Conservation (phyloP, 2,888 invertebrate genomes). For the Lordiphosa andalusiaca region DNA sequence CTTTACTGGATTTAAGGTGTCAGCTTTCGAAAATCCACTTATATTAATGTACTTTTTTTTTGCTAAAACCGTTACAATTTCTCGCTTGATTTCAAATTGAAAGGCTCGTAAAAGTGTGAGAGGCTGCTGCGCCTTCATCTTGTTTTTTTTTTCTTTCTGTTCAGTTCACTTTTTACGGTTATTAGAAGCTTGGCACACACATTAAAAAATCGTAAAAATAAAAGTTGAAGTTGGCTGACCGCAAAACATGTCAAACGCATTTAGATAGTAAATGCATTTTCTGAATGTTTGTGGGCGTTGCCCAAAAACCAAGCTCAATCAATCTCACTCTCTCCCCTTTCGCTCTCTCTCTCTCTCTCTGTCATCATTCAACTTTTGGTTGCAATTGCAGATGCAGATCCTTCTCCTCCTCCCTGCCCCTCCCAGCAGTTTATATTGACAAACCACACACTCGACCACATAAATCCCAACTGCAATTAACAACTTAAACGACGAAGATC, state of each 20-base stretch:
- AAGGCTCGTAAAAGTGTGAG: conserved; percentile 10
- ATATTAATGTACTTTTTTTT: conserved; percentile 7
- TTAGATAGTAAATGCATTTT: conserved; percentile 50
- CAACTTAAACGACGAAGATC: conserved; percentile 48
- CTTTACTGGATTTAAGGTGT: neutral
- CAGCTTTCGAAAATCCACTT: conserved; percentile 19
- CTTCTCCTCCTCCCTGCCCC: conserved; percentile 10
- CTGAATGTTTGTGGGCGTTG: conserved; percentile 50
- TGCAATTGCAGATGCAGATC: conserved; percentile 16
- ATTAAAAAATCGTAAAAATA: conserved; percentile 65
- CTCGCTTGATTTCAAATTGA: conserved; percentile 16
- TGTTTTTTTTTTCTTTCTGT: conserved; percentile 16
- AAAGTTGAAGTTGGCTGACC: conserved; percentile 40
- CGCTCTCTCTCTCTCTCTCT: neutral
- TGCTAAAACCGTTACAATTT: conserved; percentile 40
- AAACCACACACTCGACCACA: conserved; percentile 56
- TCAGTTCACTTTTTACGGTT: conserved; percentile 49
- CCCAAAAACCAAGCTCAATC: conserved; percentile 38
- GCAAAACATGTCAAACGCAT: conserved; percentile 69
- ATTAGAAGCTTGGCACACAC: conserved; percentile 44
- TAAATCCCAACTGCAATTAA: conserved; percentile 75
- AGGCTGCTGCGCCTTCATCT: conserved; percentile 11
- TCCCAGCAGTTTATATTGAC: neutral
- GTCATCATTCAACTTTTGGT: conserved; percentile 17
- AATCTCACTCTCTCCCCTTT: conserved; percentile 32